Base-by-base conservation (phyloP, 2,888 invertebrate genomes). In the Didymodactylos carnosus region DNA sequence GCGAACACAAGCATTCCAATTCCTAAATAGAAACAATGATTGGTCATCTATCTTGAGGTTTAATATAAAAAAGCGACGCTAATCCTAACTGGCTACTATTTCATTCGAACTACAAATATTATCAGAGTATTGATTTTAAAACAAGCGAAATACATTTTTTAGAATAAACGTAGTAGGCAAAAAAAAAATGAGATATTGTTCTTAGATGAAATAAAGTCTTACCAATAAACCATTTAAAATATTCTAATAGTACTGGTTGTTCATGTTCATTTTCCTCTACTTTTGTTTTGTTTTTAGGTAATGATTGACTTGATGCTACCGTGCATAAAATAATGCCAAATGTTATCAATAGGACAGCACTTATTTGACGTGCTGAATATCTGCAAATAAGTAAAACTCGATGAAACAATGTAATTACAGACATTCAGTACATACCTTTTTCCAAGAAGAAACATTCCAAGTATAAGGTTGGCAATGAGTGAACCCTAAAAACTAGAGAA, bases 381-480 rank as follows among this genome's bases (percentile, higher is more conserved):
- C 62, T 62, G 11, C 1, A 62, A 27, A 82, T 83, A 78, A 27
- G 76, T 76, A 51, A 62, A 73, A 70, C 53, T n/a, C n/a, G n/a
- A n/a, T n/a, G n/a, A n/a, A n/a, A n/a, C n/a, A n/a, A n/a, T n/a
- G n/a, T n/a, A n/a, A n/a, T n/a, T n/a, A n/a, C n/a, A n/a, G n/a
- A n/a, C n/a, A n/a, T n/a, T 62, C 35, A 3, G 10, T 35, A 0
- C 19, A 35, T 62, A 62, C 62, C 86, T 86, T 80, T 90, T 91
- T 79, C 91, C 91, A 49, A 94, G 83, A 76, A 97, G 89, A 78
- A 93, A 86, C 46, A 92, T 90, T 19, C 94, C 93, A 88, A 97
- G 90, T 41, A 94, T 87, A 89, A 97, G 90, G 83, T 94, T 97
- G 0, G 95, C 93, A 86, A 97, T 91, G 40, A 97, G 85, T 6